Percentiles rank a stretch among this genome's conserved stretches.
phyloP scores from a whole-genome alignment of 2,113 vertebrate genomes.

The Chlorodrepanis virens region DNA sequence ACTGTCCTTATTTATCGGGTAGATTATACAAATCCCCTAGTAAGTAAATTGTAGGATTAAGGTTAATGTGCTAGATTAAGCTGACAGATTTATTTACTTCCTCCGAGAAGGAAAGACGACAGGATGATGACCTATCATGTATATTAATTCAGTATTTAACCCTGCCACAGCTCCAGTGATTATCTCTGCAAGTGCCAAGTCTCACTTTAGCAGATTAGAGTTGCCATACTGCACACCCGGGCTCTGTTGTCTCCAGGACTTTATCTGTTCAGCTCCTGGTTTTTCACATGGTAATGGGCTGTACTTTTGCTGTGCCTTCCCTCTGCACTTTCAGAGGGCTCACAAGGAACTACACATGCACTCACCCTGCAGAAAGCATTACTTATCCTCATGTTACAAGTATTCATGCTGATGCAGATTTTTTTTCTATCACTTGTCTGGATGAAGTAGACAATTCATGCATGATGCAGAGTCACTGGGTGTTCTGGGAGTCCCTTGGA shows the following conservation, averaged over 20 bases:
- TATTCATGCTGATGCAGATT: background rate
- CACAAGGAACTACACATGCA: background rate
- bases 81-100: slow-evolving; percentile 59
- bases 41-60: slow-evolving; percentile 66
- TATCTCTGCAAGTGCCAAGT: slow-evolving; percentile 7
- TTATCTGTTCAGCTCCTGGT: background rate
- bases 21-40: slow-evolving; percentile 57
- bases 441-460: background rate
- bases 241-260: background rate
- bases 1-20: slow-evolving; percentile 45
- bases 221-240: background rate
- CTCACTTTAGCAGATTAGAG: background rate
- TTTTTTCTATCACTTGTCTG: background rate
- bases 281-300: background rate
- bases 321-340: background rate
- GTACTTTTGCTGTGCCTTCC: background rate
- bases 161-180: background rate
- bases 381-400: background rate
- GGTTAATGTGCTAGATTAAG: slow-evolving; percentile 54
- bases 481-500: background rate
- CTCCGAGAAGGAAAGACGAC: background rate
- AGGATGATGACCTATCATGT: background rate
- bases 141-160: slow-evolving; percentile 35
- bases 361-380: background rate
- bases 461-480: background rate